phyloP scores from a whole-genome alignment of 1,140 invertebrate genomes.

The Geopemphigus sp. region DNA sequence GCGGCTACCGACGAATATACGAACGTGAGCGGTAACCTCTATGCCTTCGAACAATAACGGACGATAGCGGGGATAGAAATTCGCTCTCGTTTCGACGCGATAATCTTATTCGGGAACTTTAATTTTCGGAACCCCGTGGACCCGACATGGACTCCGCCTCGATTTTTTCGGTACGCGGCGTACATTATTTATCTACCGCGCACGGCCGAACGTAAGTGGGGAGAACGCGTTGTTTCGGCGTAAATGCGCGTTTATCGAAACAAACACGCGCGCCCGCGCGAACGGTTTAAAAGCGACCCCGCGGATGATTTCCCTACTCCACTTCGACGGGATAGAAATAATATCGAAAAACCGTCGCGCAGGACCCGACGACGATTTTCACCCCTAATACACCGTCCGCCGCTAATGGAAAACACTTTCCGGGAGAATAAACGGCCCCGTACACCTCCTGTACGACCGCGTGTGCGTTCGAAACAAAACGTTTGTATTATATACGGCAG shows the following conservation, averaged over 20 bases:
- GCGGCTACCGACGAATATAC: no score
- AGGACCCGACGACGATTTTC: not conserved
- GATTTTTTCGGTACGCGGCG: not conserved
- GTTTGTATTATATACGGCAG: no score
- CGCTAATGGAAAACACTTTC: not conserved
- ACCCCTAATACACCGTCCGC: not conserved
- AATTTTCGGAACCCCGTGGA: no score
- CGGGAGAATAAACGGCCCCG: not conserved
- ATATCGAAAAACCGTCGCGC: not conserved
- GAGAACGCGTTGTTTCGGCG: not conserved
- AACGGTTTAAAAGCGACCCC: not conserved
- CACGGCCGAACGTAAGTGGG: not conserved
- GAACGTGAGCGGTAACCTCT: no score
- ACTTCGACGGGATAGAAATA: not conserved
- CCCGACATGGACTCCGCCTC: no score
- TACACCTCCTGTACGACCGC: no score
- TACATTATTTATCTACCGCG: not conserved
- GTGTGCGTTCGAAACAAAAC: no score
- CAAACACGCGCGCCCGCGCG: not conserved
- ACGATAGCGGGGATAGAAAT: no score
- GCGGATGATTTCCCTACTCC: not conserved
- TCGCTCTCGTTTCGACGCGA: no score
- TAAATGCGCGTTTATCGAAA: slow-evolving; percentile 26
- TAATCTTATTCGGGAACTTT: no score
- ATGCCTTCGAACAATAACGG: no score